Percentiles rank a stretch among this genome's conserved stretches.
Evolutionary conservation across 2,113 vertebrate genomes (phyloP).

Genomic region (Clinocottus analis): DNA sequence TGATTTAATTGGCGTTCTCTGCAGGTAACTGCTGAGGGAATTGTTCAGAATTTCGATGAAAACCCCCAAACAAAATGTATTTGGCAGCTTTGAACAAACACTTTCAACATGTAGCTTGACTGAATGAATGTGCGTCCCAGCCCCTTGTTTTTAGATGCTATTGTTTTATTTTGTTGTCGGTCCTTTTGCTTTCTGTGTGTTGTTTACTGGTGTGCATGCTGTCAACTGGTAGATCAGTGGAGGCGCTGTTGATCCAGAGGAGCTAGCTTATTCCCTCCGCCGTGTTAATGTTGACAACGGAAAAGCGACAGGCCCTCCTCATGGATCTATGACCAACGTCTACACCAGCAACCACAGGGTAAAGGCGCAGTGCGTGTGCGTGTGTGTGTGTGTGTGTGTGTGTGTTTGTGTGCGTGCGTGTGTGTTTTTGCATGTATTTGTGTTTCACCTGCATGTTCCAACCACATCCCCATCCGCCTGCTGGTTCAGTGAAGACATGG

Average conservation of each 20-base stretch:
- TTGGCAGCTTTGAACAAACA: neutral
- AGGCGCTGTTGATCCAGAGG: constrained; percentile 84
- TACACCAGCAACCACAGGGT: constrained; percentile 84
- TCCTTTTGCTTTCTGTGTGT: constrained; percentile 38
- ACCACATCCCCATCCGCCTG: neutral
- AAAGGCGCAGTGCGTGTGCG: constrained; percentile 59
- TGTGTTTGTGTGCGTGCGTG: neutral
- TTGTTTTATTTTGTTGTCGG: constrained; percentile 41
- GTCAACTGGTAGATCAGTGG: constrained; percentile 83
- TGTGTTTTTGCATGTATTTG: constrained; percentile 1
- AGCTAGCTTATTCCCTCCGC: constrained; percentile 83
- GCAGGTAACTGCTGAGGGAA: neutral
- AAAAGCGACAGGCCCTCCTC: constrained; percentile 81
- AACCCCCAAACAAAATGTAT: neutral
- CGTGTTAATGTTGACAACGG: constrained; percentile 78
- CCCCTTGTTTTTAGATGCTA: constrained; percentile 2
- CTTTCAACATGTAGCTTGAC: constrained; percentile 9
- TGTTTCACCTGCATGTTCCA: constrained; percentile 29
- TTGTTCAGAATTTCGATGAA: neutral
- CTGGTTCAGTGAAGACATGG: neutral
- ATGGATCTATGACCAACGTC: constrained; percentile 85
- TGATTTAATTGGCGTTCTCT: neutral
- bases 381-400: neutral
- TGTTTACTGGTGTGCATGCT: constrained; percentile 72
- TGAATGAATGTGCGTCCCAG: constrained; percentile 25